These are phyloP conservation scores for Coleophora flavipennella DNA, from an alignment of 2,888 invertebrate species.

Conservation along the genomic window DNA sequence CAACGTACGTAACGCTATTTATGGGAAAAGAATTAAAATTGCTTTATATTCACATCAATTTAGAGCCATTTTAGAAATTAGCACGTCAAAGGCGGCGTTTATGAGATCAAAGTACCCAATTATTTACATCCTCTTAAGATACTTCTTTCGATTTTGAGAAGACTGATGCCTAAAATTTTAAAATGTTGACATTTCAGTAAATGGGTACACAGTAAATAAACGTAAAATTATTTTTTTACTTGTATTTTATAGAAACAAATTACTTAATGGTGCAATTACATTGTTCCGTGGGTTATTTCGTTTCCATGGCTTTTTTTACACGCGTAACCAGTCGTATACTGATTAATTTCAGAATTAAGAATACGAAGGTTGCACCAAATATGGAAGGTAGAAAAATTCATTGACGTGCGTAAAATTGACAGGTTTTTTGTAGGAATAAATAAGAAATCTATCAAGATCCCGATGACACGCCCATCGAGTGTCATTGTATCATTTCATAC, in stretches of 20 bases:
- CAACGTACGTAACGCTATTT: no score
- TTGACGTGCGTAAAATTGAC: conserved; percentile 3
- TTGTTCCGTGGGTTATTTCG: conserved; percentile 3
- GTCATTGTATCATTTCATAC: neutral
- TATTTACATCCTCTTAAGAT: no score
- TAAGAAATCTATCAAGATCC: conserved; percentile 12
- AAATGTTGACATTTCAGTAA: no score
- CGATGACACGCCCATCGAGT: conserved; percentile 12
- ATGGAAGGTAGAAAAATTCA: conserved; percentile 10
- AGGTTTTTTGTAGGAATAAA: conserved; percentile 1
- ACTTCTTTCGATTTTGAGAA: no score
- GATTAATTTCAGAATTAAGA: conserved; percentile 16
- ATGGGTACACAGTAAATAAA: no score
- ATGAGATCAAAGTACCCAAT: no score
- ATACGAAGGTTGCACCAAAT: conserved; percentile 22
- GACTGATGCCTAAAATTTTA: no score
- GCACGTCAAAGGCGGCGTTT: no score
- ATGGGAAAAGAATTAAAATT: no score
- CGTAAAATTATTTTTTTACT: neutral
- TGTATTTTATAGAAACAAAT: conserved; percentile 3
- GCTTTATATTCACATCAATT: no score
- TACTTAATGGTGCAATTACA: conserved; percentile 1
- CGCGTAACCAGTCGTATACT: conserved; percentile 2
- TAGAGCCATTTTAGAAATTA: no score
- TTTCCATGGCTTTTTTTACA: conserved; percentile 13